Conservation (phyloP, 2,113 vertebrate species). For the Peromyscus polionotus region DNA sequence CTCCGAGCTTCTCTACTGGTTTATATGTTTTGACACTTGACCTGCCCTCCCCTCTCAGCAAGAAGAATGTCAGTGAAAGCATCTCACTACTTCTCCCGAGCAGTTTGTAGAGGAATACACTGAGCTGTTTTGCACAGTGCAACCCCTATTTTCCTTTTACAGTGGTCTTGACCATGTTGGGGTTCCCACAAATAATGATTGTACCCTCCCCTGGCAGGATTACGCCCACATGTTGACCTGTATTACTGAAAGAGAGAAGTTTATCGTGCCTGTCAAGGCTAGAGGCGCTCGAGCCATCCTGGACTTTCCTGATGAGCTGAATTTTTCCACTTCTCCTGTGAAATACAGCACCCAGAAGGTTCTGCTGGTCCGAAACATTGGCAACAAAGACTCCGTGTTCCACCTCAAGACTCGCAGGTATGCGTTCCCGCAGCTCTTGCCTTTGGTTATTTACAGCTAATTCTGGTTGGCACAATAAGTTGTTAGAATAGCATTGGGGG, state of each 20-base stretch:
- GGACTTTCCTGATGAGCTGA: conserved; percentile 92
- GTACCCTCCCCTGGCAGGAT: conserved; percentile 87
- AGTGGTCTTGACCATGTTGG: background rate
- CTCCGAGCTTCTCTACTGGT: background rate
- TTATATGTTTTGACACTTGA: background rate
- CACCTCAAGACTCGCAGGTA: conserved; percentile 88
- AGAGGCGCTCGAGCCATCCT: conserved; percentile 90
- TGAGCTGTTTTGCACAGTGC: background rate
- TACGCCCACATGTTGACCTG: conserved; percentile 91
- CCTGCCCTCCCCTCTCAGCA: background rate
- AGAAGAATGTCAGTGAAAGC: conserved; percentile 8
- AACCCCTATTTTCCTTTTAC: background rate
- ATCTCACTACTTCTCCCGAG: background rate
- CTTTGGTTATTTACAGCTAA: conserved; percentile 42
- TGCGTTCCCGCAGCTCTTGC: conserved; percentile 11
- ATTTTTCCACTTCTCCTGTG: conserved; percentile 89
- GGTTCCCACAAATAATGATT: background rate
- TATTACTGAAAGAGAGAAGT: conserved; percentile 90
- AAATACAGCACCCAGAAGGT: conserved; percentile 90
- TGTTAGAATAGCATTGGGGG: background rate
- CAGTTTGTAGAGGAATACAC: background rate
- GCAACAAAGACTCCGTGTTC: conserved; percentile 89
- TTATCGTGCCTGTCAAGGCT: conserved; percentile 90
- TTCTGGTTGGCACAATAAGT: background rate
- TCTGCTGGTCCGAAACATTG: conserved; percentile 90